These are phyloP conservation scores for Temnothorax unifasciatus DNA, from an alignment of 2,888 invertebrate genomes.

Conservation along the genomic window DNA sequence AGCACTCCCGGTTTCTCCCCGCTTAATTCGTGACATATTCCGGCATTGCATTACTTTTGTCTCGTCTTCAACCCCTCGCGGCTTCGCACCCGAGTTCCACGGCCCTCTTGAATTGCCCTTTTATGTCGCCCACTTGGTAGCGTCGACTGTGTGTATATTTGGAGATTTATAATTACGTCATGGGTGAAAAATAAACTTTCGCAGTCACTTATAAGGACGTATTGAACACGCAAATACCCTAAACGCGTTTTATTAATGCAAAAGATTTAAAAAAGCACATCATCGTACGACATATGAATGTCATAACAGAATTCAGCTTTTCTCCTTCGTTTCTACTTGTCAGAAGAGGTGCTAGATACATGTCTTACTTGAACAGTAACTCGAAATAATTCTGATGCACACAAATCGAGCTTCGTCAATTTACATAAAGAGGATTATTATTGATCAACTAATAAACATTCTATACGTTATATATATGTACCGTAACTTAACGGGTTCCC, in stretches of 20 bases:
- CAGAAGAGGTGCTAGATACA: neutral
- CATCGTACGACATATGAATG: neutral
- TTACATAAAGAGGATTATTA: neutral
- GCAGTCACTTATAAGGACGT: neutral
- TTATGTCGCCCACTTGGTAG: slow-evolving; percentile 68
- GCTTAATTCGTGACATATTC: slow-evolving; percentile 86
- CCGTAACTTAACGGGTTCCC: too few species aligned
- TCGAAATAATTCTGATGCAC: neutral
- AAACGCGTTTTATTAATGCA: neutral
- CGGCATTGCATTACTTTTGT: slow-evolving; percentile 84
- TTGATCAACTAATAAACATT: neutral
- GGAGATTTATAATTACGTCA: slow-evolving; percentile 44
- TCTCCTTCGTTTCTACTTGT: neutral
- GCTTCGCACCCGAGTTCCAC: slow-evolving; percentile 65
- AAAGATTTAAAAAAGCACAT: neutral
- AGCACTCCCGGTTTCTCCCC: slow-evolving; percentile 83
- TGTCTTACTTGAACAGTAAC: neutral
- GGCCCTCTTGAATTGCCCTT: slow-evolving; percentile 71
- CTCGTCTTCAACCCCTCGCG: slow-evolving; percentile 71
- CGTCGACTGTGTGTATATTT: slow-evolving; percentile 53
- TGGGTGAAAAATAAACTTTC: slow-evolving; percentile 17
- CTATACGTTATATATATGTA: too few species aligned
- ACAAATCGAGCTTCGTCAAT: neutral
- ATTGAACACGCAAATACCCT: neutral
- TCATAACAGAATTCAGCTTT: neutral